Base-by-base conservation (phyloP, 2,797 vertebrate genomes). In the Pangasius macronema region DNA sequence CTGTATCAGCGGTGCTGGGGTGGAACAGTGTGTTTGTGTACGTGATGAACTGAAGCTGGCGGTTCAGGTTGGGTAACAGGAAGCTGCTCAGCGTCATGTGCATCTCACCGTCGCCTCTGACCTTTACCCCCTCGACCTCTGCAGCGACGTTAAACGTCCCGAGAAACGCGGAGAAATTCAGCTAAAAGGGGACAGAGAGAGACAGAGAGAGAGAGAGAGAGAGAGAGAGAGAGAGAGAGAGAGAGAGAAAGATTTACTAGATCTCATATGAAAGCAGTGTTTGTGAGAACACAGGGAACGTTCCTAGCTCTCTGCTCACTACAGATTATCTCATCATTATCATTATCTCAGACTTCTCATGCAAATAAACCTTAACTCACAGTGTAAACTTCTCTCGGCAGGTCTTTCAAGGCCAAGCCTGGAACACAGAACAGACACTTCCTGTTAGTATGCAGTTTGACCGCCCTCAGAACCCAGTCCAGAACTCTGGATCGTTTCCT, bases 21-120 rank as follows among this genome's bases (percentile, higher is more conserved):
- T 97, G 97, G 92, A 97, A 98, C 68, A 95, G 92, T 0, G 95
- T 97, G 94, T 97, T 98, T 63, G 96, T 98, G 86, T 99, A 98
- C 84, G 96, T 97, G 92, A 98, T 92, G 86, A 98, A 97, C 92
- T 98, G 97, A 86, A 99, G 94, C 95, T 99, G 97, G 42, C 97
- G 95, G 92, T 99, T 99, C 89, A 99, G 94, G 91, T 95, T 96
- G 18, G 94, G 94, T 89, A 97, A 92, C 57, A 91, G 91, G 86
- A 89, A 36, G 88, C 97, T 96, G 1, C 92, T 92, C 72, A 98
- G 86, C 5, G 91, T 95, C 91, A 98, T 96, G 83, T 92, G 95
- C 91, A 95, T 94, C 92, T 96, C 95, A 0, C 97, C 97, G 8
- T 96, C 96, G 3, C 97, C 97, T 85, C 91, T 95, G 83, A 97